Conservation (phyloP, 2,797 vertebrate genomes). For the Poeciliopsis infans region DNA sequence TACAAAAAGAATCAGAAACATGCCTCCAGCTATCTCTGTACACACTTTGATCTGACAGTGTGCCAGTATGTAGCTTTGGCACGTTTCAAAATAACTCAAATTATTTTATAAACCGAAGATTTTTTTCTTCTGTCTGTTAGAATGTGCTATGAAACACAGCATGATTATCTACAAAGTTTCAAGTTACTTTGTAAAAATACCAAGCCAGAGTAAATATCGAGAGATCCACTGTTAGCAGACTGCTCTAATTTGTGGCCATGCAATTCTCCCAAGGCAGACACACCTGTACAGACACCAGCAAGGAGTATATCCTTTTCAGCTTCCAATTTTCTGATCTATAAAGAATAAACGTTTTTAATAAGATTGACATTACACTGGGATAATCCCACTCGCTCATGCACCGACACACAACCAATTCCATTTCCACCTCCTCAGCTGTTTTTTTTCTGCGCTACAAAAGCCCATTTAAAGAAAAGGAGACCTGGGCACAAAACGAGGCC, state of each 20-base stretch:
- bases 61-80: conserved; percentile 13
- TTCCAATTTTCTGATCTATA: conserved; percentile 63
- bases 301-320: conserved; percentile 60
- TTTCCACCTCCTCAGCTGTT: conserved; percentile 79
- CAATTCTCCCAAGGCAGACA: conserved; percentile 58
- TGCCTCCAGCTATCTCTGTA: conserved; percentile 11
- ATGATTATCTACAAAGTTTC: not conserved
- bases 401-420: conserved; percentile 81
- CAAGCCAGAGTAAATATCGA: not conserved
- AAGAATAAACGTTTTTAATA: conserved; percentile 81
- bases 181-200: conserved; percentile 1
- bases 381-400: conserved; percentile 81
- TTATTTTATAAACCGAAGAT: conserved; percentile 11
- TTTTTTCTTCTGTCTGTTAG: conserved; percentile 8
- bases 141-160: not conserved
- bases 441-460: conserved; percentile 68
- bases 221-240: not conserved
- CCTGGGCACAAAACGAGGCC: conserved; percentile 63
- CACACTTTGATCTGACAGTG: conserved; percentile 21
- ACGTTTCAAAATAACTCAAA: conserved; percentile 14
- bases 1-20: conserved; percentile 1
- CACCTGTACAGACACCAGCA: conserved; percentile 48
- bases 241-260: conserved; percentile 47
- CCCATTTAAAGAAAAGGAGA: conserved; percentile 74
- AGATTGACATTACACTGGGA: conserved; percentile 78